Conservation (phyloP, 2,797 vertebrate genomes). For the Poliocrania exsul region DNA sequence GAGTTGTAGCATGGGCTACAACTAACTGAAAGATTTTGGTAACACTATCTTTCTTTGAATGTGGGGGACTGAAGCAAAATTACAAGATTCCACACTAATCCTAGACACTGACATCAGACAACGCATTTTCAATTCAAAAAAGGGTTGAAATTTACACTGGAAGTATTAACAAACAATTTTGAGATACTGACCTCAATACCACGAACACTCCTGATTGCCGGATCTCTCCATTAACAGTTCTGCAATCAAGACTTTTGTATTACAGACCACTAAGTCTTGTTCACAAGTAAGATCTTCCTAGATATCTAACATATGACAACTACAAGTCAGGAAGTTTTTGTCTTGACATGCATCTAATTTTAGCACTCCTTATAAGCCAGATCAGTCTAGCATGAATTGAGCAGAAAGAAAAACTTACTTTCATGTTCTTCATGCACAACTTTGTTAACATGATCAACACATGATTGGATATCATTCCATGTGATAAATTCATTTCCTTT, state of each 20-base stretch:
- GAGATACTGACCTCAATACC: neutral
- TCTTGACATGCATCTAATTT: neutral
- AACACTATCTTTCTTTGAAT: neutral
- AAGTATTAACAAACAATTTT: neutral
- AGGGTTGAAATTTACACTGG: neutral
- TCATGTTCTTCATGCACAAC: constrained; percentile 92
- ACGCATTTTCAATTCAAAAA: neutral
- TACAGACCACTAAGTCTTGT: neutral
- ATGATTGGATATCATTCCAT: constrained; percentile 97
- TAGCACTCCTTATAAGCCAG: neutral
- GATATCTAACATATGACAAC: neutral
- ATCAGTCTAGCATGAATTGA: neutral
- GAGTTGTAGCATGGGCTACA: neutral
- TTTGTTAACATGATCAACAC: constrained; percentile 90
- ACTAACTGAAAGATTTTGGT: neutral
- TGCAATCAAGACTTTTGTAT: neutral
- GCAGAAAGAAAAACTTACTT: constrained; percentile 79
- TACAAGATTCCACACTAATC: neutral
- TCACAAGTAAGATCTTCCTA: neutral
- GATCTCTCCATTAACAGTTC: neutral
- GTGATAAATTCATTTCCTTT: constrained; percentile 87
- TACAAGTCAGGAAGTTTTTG: neutral
- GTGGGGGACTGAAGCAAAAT: neutral
- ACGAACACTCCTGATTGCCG: neutral
- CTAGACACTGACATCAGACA: neutral